A percentile compares a stretch with the other conserved stretches of the same genome.
These are phyloP conservation scores for Dasypus novemcinctus DNA, from an alignment of 2,113 vertebrate genomes.

Conservation along the genomic window DNA sequence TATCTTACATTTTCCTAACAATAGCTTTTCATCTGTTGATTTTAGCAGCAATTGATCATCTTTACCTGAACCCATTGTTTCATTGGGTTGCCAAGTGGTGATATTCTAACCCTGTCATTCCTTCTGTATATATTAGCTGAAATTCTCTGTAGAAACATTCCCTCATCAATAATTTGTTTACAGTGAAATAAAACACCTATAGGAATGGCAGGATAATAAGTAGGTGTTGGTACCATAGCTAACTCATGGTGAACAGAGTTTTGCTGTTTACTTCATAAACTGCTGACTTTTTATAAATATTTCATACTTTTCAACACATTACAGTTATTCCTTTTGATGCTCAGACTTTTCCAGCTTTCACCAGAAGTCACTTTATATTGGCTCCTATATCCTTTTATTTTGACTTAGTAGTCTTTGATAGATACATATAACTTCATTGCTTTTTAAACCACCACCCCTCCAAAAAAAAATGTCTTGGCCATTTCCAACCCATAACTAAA, in stretches of 20 bases:
- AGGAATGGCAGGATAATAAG: not conserved
- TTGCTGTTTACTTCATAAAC: not conserved
- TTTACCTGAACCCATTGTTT: not conserved
- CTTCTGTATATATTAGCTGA: not conserved
- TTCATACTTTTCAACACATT: not conserved
- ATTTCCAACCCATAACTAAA: not conserved
- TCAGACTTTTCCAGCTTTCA: too few species aligned
- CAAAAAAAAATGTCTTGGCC: not conserved
- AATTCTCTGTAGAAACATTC: not conserved
- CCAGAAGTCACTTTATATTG: not conserved
- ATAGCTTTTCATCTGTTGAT: not conserved
- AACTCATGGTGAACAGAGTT: not conserved
- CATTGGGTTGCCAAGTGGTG: not conserved
- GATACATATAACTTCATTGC: not conserved
- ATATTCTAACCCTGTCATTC: not conserved
- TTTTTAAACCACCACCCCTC: not conserved
- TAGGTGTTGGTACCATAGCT: not conserved
- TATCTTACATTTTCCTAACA: not conserved
- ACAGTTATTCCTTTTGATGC: not conserved
- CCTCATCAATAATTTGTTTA: not conserved
- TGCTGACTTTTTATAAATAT: not conserved
- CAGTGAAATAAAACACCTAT: too few species aligned
- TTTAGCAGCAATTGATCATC: not conserved
- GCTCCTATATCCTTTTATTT: not conserved
- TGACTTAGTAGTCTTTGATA: not conserved